Evolutionary conservation across 2,888 invertebrate species (phyloP), one percentile per base, ranked within the genome.

Genomic region (Tenthredo distinguenda): DNA sequence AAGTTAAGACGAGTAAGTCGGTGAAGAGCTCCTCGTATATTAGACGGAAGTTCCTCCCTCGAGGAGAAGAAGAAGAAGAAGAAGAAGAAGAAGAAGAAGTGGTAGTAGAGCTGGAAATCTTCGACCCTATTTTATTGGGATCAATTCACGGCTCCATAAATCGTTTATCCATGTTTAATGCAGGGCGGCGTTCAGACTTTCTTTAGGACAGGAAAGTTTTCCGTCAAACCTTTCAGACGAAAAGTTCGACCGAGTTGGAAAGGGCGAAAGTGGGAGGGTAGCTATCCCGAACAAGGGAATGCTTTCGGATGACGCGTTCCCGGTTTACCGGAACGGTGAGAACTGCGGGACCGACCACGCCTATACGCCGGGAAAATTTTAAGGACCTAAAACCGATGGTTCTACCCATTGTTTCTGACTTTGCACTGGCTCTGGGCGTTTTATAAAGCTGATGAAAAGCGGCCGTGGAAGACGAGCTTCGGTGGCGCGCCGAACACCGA

Each of bases 121-220:
- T 62, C 82, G 71, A 47, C 71, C 72, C 84, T 79, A 85, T 83
- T 83, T 85, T 82, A 71, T 71, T 26, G 79, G 85, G 85, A 85
- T 85, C 88, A 77, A 86, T 86, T 85, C 86, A 87, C 86, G 71
- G 68, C 40, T 79, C 88, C 90, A 91, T 91, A 92, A 92, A 92
- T 92, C 92, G 92, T 91, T 92, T 92, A 92, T 92, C 91, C 92
- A 90, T 92, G 92, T 92, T 92, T 92, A 92, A 92, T 91, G 91
- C 91, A 91, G 90, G 89, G 85, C 86, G 89, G 86, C 88, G 87
- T 89, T 88, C 88, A 86, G 86, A 86, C 86, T 87, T 85, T 85
- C 86, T 84, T 86, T 76, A 84, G 82, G 85, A 87, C 86, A 88
- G 86, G 87, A 90, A 91, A 91, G 90, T 91, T 91, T 90, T 85